Evolutionary conservation across 2,797 vertebrate genomes (phyloP), one percentile per base, ranked within the genome.

Genomic region (Carcharodon carcharias): DNA sequence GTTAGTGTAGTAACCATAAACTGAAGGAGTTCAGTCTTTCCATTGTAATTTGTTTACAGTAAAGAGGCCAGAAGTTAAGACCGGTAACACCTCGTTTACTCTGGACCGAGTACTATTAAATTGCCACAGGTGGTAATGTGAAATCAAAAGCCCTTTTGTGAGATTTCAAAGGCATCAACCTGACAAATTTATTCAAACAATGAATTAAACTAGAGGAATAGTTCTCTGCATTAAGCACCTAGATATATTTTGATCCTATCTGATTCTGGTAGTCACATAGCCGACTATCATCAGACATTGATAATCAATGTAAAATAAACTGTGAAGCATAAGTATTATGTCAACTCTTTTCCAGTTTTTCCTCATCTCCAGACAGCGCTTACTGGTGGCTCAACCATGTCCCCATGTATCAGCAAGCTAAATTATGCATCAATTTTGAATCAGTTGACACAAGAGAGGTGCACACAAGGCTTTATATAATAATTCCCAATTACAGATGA

Each of bases 21-120:
- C 87, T 56, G 87, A 89, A 85, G 54, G 26, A 89, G 50, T 56
- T 56, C 87, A 89, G 87, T 89, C 87, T 89, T 89, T 89, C 87
- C 87, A 89, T 56, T 89, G 87, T 89, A 56, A 89, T 89, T 89
- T 89, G 54, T 89, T 89, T 56, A 89, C 28, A 58, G 87, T 56
- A 56, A 89, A 28, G 50, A 28, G 26, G 28, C 87, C 54, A 89
- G 54, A 26, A 89, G 28, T 58, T 89, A 54, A 56, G 50, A 56
- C 4, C 0, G 11, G 45, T 56, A 23, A 56, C 54, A 58, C 89
- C 87, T 54, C 28, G 26, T 28, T 89, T 28, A 89, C 12, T 28
- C 50, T 54, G 6, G 26, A 89, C 26, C 28, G 23, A 56, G 12
- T 56, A 89, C 40, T 40, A 88, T 56, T 28, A 31, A 89, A 56